These are phyloP conservation scores for Ophion slaviceki DNA, from an alignment of 2,888 invertebrate species.

Conservation along the genomic window DNA sequence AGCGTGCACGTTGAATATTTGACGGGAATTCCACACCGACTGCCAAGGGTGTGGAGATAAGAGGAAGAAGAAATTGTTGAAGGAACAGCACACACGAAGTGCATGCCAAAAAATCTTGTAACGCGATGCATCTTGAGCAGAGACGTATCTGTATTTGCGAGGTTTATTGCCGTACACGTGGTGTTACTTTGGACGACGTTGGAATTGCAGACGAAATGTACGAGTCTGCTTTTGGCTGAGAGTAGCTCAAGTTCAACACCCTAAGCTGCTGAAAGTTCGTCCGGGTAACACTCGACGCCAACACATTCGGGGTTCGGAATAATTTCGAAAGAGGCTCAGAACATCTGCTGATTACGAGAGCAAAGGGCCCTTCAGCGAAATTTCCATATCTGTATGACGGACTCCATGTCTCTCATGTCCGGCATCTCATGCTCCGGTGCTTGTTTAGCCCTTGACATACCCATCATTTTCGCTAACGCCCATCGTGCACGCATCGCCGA, in stretches of 20 bases:
- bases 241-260: slow-evolving; percentile 39
- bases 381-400: slow-evolving; percentile 47
- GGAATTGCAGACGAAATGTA: slow-evolving; percentile 38
- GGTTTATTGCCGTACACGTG: slow-evolving; percentile 12
- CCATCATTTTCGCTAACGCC: slow-evolving; percentile 68
- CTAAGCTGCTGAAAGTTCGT: slow-evolving; percentile 8
- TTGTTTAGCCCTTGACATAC: slow-evolving; percentile 66
- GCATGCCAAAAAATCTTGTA: background rate
- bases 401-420: slow-evolving; percentile 26
- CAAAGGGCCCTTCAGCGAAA: slow-evolving; percentile 39
- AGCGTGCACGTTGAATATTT: slow-evolving; percentile 4
- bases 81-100: background rate
- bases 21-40: slow-evolving; percentile 6
- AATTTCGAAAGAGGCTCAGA: slow-evolving; percentile 45
- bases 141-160: slow-evolving; percentile 13
- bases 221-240: slow-evolving; percentile 41
- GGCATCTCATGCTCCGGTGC: slow-evolving; percentile 42
- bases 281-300: slow-evolving; percentile 36
- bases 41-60: background rate
- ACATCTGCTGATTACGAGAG: slow-evolving; percentile 35
- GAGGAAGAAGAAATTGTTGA: background rate
- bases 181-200: slow-evolving; percentile 28
- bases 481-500: slow-evolving; percentile 58
- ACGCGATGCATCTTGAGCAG: background rate
- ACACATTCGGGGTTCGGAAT: slow-evolving; percentile 43